These are phyloP conservation scores for Grus americana DNA, from an alignment of 2,113 vertebrate species.

Conservation along the genomic window DNA sequence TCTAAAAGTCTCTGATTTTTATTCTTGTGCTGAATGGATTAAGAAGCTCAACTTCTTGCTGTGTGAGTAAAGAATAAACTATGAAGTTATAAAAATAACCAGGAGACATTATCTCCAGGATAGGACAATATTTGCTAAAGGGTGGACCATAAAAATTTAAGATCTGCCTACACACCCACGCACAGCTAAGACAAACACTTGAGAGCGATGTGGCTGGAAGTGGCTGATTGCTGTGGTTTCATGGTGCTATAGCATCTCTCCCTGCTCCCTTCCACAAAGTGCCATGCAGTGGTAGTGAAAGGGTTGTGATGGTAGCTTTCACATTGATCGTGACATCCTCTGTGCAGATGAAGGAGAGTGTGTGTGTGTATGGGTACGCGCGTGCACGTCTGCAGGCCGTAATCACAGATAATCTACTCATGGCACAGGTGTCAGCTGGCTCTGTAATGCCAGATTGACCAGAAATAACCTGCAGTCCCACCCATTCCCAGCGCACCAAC, in stretches of 20 bases:
- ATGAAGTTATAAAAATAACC: background rate
- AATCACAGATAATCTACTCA: background rate
- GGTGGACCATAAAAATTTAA: background rate
- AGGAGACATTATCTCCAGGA: background rate
- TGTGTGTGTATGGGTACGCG: rapidly evolving
- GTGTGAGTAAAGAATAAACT: background rate
- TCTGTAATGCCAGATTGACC: background rate
- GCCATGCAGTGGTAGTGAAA: background rate
- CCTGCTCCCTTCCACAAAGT: background rate
- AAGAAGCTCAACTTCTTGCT: background rate
- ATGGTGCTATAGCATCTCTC: background rate
- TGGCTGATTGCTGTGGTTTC: background rate
- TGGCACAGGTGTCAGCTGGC: rapidly evolving
- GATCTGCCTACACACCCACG: background rate
- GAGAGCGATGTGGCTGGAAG: background rate
- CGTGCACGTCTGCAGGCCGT: rapidly evolving
- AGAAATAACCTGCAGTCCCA: background rate
- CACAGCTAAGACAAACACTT: background rate
- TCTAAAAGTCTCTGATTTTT: background rate
- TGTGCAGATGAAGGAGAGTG: background rate
- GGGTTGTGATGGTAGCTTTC: background rate
- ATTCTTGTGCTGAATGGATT: background rate
- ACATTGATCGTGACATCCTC: background rate
- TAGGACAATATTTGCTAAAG: background rate
- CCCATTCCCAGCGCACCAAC: background rate